Evolutionary conservation across 2,888 invertebrate species (phyloP).

Genomic region (Caenorhabditis drosophilae): DNA sequence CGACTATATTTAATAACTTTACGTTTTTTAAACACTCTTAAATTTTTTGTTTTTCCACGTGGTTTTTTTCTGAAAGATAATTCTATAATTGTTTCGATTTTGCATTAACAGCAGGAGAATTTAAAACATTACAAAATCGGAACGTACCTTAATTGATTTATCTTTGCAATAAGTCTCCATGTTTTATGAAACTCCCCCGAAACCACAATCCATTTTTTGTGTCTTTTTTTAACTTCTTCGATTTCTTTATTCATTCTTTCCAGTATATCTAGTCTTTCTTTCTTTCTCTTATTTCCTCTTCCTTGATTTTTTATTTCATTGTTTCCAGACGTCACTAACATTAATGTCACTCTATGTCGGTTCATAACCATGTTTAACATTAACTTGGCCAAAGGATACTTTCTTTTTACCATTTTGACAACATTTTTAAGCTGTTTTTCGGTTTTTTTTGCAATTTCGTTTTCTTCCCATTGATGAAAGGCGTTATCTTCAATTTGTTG

Average conservation of each 20-base stretch:
- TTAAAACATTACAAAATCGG: too few species aligned
- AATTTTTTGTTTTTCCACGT: too few species aligned
- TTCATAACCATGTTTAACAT: constrained; percentile 9
- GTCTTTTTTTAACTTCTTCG: background rate
- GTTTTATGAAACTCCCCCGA: too few species aligned
- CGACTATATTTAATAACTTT: too few species aligned
- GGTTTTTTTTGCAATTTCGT: background rate
- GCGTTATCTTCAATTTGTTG: background rate
- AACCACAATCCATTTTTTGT: constrained; percentile 1
- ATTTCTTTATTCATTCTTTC: background rate
- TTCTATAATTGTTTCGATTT: too few species aligned
- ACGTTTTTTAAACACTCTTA: too few species aligned
- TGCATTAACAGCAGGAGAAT: too few species aligned
- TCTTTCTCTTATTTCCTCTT: background rate
- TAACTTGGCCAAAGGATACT: too few species aligned
- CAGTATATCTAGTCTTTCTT: background rate
- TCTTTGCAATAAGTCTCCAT: too few species aligned
- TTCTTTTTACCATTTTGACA: background rate
- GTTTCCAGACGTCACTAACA: background rate
- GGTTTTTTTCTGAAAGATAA: too few species aligned
- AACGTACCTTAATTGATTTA: too few species aligned
- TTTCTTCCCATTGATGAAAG: constrained; percentile 1
- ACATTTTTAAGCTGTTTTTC: background rate
- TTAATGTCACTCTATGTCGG: constrained; percentile 2
- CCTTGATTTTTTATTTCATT: background rate